Evolutionary conservation across 2,113 vertebrate genomes (phyloP).

Genomic region (Laticauda laticaudata): DNA sequence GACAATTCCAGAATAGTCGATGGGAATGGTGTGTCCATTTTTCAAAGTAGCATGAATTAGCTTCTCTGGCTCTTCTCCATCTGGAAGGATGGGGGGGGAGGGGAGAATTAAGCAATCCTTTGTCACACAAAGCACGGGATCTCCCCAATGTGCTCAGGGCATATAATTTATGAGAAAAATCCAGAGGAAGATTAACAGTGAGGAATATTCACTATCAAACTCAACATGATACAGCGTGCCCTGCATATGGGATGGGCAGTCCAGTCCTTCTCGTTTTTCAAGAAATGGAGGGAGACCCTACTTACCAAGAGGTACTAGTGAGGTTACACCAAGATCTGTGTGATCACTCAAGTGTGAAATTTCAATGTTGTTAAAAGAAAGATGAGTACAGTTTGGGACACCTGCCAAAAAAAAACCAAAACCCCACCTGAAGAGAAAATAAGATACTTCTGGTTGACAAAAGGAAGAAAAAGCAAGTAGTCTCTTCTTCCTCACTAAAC

Average conservation of each 20-base stretch:
- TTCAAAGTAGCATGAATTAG: constrained; percentile 77
- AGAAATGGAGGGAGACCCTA: neutral
- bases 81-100: constrained; percentile 51
- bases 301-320: neutral
- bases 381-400: neutral
- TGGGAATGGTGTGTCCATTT: constrained; percentile 89
- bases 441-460: neutral
- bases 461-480: neutral
- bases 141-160: neutral
- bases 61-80: constrained; percentile 76
- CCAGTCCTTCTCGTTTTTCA: neutral
- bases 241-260: neutral
- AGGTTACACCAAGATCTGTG: neutral
- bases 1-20: constrained; percentile 44
- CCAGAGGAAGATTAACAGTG: neutral
- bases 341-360: no score
- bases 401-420: neutral
- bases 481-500: neutral
- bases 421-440: neutral
- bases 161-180: neutral
- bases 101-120: constrained; percentile 13
- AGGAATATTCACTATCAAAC: neutral
- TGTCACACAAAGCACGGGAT: constrained; percentile 9
- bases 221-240: neutral
- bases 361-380: neutral